Base-by-base conservation (phyloP, 2,888 invertebrate species). In the Branchellion lobata region DNA sequence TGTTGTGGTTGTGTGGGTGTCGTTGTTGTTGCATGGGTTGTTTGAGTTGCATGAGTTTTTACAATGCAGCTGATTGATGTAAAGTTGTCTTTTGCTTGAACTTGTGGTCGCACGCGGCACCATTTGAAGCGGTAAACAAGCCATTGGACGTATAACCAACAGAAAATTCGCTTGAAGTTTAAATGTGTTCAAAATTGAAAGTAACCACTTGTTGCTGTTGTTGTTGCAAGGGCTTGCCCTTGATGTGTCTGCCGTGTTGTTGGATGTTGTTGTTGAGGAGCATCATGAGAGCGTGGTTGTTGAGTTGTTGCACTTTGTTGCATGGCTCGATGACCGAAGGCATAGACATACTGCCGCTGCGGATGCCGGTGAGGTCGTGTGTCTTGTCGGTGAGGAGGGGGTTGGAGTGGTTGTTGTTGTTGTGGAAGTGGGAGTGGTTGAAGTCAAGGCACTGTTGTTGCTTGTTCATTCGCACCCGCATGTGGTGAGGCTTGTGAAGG, bases 191-290 rank as follows among this genome's bases (percentile, higher is more conserved):
- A n/a, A n/a, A n/a, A n/a, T n/a, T n/a, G n/a, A n/a, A n/a, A 40
- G 14, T 57, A 5, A 57, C 61, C 61, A 8, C 24, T 3, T 24
- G 29, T 34, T 34, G 69, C n/a, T n/a, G n/a, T 31, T 31, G 69
- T 69, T 75, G 75, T n/a, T 53, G 40, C 51, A 75, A 27, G 8
- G 75, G 51, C 53, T 77, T 77, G 21, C 77, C 77, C 33, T 77
- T 77, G 57, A 77, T 27, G 57, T 77, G 77, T 27, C 77, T 31
- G 1, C 77, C 77, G n/a, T 27, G 18, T 69, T 69, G 29, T 31
- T 24, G 51, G 29, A n/a, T 33, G 57, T 29, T 40, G 51, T 40
- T 40, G 40, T 40, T 40, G 27, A 71, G n/a, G 5, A 71, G n/a
- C 75, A 75, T 75, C 75, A 75, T 75, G 53, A 77, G 53, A 18